Evolutionary conservation across 2,113 vertebrate genomes (phyloP).

Genomic region (Phrynosoma platyrhinos): DNA sequence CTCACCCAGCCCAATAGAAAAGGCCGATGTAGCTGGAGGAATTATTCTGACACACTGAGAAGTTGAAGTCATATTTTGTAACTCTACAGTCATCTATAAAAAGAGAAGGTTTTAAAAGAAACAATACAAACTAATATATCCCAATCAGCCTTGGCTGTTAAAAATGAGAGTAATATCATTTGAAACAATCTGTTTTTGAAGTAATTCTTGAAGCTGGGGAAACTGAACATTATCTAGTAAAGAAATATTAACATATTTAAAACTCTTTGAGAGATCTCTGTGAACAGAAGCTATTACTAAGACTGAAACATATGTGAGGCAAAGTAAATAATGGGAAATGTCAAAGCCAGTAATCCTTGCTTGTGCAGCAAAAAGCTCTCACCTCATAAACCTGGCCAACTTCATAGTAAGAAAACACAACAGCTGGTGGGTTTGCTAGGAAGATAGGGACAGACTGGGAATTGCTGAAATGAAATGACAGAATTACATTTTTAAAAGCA

Average conservation of each 20-base stretch:
- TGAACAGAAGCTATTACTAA: slow-evolving; percentile 1
- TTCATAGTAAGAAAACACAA: slow-evolving; percentile 86
- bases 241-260: neutral
- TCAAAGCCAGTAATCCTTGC: neutral
- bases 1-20: slow-evolving; percentile 90
- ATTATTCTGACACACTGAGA: slow-evolving; percentile 85
- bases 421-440: slow-evolving; percentile 82
- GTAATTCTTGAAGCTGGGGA: neutral
- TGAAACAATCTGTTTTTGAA: neutral
- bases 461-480: slow-evolving; percentile 53
- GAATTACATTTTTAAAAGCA: neutral
- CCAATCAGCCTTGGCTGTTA: neutral
- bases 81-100: slow-evolving; percentile 83
- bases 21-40: slow-evolving; percentile 86
- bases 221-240: neutral
- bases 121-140: slow-evolving; percentile 4
- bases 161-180: neutral
- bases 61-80: slow-evolving; percentile 87
- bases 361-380: slow-evolving; percentile 32
- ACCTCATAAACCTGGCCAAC: slow-evolving; percentile 92
- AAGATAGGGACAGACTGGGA: slow-evolving; percentile 81
- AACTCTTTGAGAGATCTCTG: neutral
- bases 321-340: neutral
- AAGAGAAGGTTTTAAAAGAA: slow-evolving; percentile 25
- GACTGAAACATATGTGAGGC: neutral